Base-by-base conservation (phyloP, 2,113 vertebrate species). In the Ptilonorhynchus violaceus region DNA sequence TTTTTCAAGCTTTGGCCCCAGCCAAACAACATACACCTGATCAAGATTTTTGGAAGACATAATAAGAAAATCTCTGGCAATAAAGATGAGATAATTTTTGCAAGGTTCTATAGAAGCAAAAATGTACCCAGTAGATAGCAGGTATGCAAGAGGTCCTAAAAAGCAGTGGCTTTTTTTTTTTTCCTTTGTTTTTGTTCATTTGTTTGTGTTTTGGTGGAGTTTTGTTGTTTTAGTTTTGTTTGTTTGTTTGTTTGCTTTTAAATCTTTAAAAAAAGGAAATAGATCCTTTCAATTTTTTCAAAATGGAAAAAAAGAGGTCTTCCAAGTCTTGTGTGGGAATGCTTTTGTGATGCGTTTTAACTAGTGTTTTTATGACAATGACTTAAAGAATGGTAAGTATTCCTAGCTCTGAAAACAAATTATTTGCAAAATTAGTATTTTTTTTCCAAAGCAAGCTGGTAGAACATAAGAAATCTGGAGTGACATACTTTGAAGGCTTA, bases 141-240 rank as follows among this genome's bases (percentile, higher is more conserved):
- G 53, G 28, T 60, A 76, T 68, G 30, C 4, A 70, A 41, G 22
- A 86, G 10, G 8, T 15, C 27, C 24, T 31, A 56, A 67, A 31
- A 84, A 81, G 19, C 1, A 46, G 9, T 39, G 44, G 2, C 11
- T 10, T 44, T 31, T 50, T 44, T 31, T 50, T 75, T 8, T 35
- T 41, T 4, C 5, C 7, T 13, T 35, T 33, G 17, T 2, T 78
- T 46, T 62, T 20, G 3, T 16, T 73, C 0, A 0, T 53, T 72
- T 49, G 2, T 27, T 67, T 16, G 37, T 23, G 8, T 16, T 56
- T 62, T 39, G 14, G 16, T 42, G 24, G 6, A 9, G 2, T 4
- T 35, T 72, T 47, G 58, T 28, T 50, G 5, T 31, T 23, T 15
- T 42, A 15, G 42, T 42, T 42, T 27, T 46, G 17, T 5, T 58